Percentiles rank a stretch among this genome's conserved stretches.
Evolutionary conservation across 2,888 invertebrate species (phyloP).

Genomic region (Parnassius apollo): DNA sequence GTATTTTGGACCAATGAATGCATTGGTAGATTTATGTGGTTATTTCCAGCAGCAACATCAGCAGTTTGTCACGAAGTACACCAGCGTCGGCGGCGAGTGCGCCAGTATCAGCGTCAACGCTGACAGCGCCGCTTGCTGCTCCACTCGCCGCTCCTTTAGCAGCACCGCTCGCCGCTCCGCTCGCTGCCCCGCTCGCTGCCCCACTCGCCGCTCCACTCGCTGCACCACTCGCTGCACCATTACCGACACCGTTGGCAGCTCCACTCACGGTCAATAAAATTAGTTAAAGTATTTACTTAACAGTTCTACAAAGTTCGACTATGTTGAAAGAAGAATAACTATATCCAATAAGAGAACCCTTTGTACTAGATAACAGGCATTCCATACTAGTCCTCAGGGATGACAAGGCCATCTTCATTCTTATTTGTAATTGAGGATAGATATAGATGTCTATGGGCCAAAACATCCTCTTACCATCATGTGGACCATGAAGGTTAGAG

Average conservation of each 20-base stretch:
- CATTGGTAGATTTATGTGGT: constrained; percentile 2
- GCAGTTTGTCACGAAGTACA: constrained; percentile 88
- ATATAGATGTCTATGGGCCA: too few relatives aligned
- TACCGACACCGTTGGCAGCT: constrained; percentile 40
- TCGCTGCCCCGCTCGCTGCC: constrained; percentile 50
- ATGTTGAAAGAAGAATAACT: too few relatives aligned
- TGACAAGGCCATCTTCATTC: too few relatives aligned
- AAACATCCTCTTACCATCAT: too few relatives aligned
- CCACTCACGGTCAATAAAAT: constrained; percentile 58
- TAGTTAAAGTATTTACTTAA: not conserved
- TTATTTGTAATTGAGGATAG: too few relatives aligned
- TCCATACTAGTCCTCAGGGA: too few relatives aligned
- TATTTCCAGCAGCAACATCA: constrained; percentile 87
- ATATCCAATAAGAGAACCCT: too few relatives aligned
- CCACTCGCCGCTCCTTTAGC: constrained; percentile 53
- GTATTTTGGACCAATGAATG: not conserved
- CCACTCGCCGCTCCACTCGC: constrained; percentile 49
- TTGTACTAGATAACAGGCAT: too few relatives aligned
- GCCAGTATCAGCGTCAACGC: constrained; percentile 42
- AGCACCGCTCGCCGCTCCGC: constrained; percentile 53
- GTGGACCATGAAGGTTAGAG: too few relatives aligned
- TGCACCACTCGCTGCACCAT: constrained; percentile 40
- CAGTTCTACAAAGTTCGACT: too few relatives aligned
- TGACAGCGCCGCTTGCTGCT: constrained; percentile 48
- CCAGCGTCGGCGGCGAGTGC: constrained; percentile 71